Evolutionary conservation across 2,797 vertebrate species (phyloP).

Genomic region (Semaprochilodus insignis): DNA sequence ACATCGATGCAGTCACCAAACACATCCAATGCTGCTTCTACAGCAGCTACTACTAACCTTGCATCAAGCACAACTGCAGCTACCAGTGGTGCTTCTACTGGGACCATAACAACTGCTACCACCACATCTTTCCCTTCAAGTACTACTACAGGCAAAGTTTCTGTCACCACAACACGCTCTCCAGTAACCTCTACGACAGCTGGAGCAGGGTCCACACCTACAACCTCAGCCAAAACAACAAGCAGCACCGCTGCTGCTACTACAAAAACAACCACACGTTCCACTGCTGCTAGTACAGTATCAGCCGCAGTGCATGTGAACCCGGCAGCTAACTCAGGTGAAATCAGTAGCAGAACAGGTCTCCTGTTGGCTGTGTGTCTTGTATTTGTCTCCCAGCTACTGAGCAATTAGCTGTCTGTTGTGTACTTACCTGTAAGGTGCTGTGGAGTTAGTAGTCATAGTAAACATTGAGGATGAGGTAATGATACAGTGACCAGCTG

Average conservation of each 20-base stretch:
- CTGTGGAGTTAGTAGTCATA: not conserved
- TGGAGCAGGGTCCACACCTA: not conserved
- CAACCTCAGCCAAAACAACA: not conserved
- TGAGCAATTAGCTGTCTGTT: not conserved
- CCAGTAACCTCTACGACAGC: not conserved
- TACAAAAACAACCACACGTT: not conserved
- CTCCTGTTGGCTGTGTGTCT: not conserved
- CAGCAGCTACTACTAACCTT: not conserved
- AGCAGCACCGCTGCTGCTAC: too few species aligned
- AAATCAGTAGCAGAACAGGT: not conserved
- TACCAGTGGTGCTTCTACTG: not conserved
- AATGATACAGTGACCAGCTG: not conserved
- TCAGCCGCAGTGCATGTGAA: not conserved
- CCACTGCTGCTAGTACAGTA: not conserved
- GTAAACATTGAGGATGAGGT: not conserved
- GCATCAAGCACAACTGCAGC: not conserved
- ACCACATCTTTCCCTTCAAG: not conserved
- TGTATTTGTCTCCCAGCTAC: not conserved
- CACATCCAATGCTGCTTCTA: too few species aligned
- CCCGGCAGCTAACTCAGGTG: not conserved
- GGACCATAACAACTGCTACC: not conserved
- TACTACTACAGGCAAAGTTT: not conserved
- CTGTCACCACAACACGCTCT: not conserved
- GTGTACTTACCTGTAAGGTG: not conserved
- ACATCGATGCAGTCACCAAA: too few species aligned